A percentile compares a stretch with the other conserved stretches of the same genome.
phyloP scores from a whole-genome alignment of 2,113 vertebrate species.

The Pitta sordida region DNA sequence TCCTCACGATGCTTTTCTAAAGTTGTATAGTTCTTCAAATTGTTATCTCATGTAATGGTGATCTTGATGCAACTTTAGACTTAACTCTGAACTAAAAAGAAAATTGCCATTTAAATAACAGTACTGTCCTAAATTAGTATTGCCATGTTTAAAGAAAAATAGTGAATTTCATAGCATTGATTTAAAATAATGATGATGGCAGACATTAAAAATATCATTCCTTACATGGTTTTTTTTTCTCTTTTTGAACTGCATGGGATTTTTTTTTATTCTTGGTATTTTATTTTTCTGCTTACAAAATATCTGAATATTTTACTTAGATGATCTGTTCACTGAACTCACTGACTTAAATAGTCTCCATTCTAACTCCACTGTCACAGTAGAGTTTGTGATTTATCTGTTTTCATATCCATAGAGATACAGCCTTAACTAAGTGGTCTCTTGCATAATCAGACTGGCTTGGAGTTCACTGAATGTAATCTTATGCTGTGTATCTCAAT shows the following conservation, averaged over 20 bases:
- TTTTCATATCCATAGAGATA: conserved; percentile 75
- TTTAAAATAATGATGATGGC: neutral
- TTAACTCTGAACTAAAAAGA: neutral
- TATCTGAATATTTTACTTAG: neutral
- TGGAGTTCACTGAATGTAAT: conserved; percentile 79
- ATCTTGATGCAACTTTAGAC: neutral
- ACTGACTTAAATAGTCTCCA: conserved; percentile 1
- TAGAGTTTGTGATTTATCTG: conserved; percentile 69
- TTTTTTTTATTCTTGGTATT: neutral
- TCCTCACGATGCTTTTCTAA: neutral
- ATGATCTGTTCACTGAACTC: neutral
- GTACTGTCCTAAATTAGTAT: neutral
- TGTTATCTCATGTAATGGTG: neutral
- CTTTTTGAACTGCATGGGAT: neutral
- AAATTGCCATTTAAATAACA: neutral
- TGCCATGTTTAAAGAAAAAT: neutral
- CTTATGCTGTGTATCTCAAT: conserved; percentile 85
- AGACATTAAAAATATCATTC: neutral
- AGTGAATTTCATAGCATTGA: neutral
- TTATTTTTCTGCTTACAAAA: neutral
- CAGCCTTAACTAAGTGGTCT: conserved; percentile 78
- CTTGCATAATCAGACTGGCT: conserved; percentile 80
- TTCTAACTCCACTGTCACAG: conserved; percentile 18
- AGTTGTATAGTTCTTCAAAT: neutral
- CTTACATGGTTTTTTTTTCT: neutral